A percentile compares a stretch with the other conserved stretches of the same genome.
phyloP scores from a whole-genome alignment of 2,113 vertebrate genomes.

The Saguinus imperator region DNA sequence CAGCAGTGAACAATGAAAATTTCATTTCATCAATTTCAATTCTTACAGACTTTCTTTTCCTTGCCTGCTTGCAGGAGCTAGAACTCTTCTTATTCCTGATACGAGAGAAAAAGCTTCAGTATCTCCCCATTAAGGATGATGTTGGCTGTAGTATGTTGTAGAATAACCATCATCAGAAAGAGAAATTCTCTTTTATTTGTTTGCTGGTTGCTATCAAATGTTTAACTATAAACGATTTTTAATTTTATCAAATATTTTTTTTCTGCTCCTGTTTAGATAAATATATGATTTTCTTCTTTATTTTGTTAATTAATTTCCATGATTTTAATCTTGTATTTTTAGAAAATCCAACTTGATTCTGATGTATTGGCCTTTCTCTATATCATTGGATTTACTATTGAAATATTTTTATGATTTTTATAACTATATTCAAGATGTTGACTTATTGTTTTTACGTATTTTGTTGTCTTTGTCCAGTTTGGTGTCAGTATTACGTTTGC shows the following conservation, averaged over 20 bases:
- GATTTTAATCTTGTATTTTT: neutral
- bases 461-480: neutral
- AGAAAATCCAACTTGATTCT: neutral
- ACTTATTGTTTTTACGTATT: neutral
- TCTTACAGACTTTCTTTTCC: neutral
- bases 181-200: neutral
- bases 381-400: neutral
- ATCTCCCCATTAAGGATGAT: neutral
- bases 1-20: neutral
- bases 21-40: conserved; percentile 14
- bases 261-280: neutral
- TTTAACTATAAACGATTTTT: neutral
- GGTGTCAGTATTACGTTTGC: neutral
- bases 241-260: neutral
- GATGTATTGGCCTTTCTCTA: neutral
- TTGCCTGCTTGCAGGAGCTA: neutral
- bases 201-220: neutral
- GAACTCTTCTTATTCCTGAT: neutral
- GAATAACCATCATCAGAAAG: neutral
- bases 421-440: neutral
- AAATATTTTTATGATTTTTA: neutral
- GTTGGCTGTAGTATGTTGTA: neutral
- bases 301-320: neutral
- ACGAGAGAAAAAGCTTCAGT: neutral
- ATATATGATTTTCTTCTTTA: neutral